Evolutionary conservation across 2,888 invertebrate genomes (phyloP), one percentile per base, ranked within the genome.

Genomic region (Spialia ferax): DNA sequence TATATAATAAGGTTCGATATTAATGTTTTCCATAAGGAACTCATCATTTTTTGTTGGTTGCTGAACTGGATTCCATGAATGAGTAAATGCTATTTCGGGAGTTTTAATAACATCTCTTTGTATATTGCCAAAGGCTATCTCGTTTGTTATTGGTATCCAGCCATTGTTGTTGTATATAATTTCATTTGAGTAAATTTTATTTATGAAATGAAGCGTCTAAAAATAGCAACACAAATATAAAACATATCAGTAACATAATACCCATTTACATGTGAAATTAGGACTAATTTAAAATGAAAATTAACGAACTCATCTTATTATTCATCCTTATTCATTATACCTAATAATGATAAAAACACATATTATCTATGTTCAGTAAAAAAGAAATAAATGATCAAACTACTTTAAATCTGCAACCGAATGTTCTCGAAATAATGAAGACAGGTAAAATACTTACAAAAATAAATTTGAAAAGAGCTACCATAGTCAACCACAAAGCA

Each of bases 61-160:
- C 13, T 18, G n/a, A 29, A 52, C 45, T 56, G 59, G 61, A 67
- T 70, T 63, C 63, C 69, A 56, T 59, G 59, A 52, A 66, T 20
- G 54, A 20, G 15, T 23, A 50, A 69, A 55, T 71, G 57, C 52
- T 56, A 55, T 64, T 64, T 60, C 61, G 45, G 62, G 68, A 45
- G 57, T 61, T 65, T 63, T 73, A 69, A 71, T 69, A 62, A 70
- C 52, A 67, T 72, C 70, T 71, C 62, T 70, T 45, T 69, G 64
- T 26, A 69, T 68, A 38, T 69, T 63, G 29, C 38, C 48, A 56
- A 71, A 69, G 23, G 73, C 73, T 70, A 72, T 70, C 60, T 75
- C 75, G 20, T 70, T 74, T 65, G 74, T 68, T 45, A 74, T 71
- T 42, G 78, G 79, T 63, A 67, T 73, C 79, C 78, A 79, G 26